Evolutionary conservation across 2,888 invertebrate genomes (phyloP).

Genomic region (Schizaphis graminum): DNA sequence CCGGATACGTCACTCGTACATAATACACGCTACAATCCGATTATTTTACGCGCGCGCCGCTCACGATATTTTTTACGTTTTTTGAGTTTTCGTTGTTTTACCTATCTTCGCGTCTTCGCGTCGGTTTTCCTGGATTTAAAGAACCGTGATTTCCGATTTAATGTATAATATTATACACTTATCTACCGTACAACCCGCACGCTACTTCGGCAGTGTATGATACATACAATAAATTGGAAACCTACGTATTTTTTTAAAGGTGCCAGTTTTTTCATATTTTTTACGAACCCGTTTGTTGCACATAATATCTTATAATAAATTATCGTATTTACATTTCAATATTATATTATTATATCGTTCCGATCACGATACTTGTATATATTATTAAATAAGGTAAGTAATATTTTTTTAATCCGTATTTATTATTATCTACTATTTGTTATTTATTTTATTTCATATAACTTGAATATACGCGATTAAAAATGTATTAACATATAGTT

Average conservation of each 20-base stretch:
- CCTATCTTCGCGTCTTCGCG: neutral
- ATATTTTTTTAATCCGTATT: neutral
- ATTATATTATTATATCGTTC: neutral
- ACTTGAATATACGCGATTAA: neutral
- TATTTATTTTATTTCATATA: neutral
- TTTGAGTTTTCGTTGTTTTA: neutral
- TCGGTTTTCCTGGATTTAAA: neutral
- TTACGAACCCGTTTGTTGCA: neutral
- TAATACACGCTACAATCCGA: constrained; percentile 44
- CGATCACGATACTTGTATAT: neutral
- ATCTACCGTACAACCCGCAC: neutral
- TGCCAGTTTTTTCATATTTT: neutral
- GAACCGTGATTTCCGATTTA: neutral
- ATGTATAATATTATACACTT: neutral
- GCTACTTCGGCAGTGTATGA: neutral
- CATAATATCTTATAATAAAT: neutral
- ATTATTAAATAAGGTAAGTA: neutral
- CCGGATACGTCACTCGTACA: constrained; percentile 63
- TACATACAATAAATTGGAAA: neutral
- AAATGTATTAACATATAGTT: neutral
- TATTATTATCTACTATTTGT: neutral
- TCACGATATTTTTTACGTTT: neutral
- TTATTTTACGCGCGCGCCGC: constrained; percentile 22
- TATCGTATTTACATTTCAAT: neutral
- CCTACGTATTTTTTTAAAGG: neutral